A percentile compares a stretch with the other conserved stretches of the same genome.
These are phyloP conservation scores for Rhingia campestris DNA, from an alignment of 2,888 invertebrate genomes.

Conservation along the genomic window DNA sequence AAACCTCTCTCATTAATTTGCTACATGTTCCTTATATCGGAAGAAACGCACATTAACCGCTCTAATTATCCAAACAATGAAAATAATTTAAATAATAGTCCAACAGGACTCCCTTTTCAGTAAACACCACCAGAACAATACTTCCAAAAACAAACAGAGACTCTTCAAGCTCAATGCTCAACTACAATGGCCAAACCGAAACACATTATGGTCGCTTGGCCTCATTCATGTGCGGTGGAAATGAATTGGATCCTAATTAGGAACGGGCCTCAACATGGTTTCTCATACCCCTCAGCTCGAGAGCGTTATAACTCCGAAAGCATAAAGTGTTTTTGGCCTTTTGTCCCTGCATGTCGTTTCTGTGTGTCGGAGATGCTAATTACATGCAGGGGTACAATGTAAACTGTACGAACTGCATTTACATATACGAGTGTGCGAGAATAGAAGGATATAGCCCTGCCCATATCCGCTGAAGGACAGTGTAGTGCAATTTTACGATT, in stretches of 20 bases:
- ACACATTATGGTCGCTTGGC: slow-evolving; percentile 71
- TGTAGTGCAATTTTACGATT: slow-evolving; percentile 74
- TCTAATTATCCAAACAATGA: slow-evolving; percentile 68
- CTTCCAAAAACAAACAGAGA: slow-evolving; percentile 35
- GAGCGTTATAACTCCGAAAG: slow-evolving; percentile 34
- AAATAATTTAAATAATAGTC: slow-evolving; percentile 69
- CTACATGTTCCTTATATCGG: slow-evolving; percentile 31
- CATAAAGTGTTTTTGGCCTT: slow-evolving; percentile 71
- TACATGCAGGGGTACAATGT: slow-evolving; percentile 67
- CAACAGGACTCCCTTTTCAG: slow-evolving; percentile 20
- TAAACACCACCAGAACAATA: slow-evolving; percentile 39
- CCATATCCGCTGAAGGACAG: slow-evolving; percentile 1
- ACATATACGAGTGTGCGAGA: slow-evolving; percentile 24
- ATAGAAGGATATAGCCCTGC: slow-evolving; percentile 27
- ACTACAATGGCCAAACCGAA: slow-evolving; percentile 65
- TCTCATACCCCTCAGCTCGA: slow-evolving; percentile 28
- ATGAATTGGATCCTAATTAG: slow-evolving; percentile 74
- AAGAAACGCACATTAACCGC: slow-evolving; percentile 68
- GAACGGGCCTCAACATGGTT: slow-evolving; percentile 64
- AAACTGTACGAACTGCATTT: slow-evolving; percentile 62
- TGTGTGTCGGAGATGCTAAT: slow-evolving; percentile 49
- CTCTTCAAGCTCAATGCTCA: slow-evolving; percentile 60
- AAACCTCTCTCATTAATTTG: slow-evolving; percentile 33
- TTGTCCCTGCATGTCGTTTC: slow-evolving; percentile 59
- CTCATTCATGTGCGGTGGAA: slow-evolving; percentile 72